Conservation (phyloP, 2,797 vertebrate genomes). For the Hoplostethus atlanticus region DNA sequence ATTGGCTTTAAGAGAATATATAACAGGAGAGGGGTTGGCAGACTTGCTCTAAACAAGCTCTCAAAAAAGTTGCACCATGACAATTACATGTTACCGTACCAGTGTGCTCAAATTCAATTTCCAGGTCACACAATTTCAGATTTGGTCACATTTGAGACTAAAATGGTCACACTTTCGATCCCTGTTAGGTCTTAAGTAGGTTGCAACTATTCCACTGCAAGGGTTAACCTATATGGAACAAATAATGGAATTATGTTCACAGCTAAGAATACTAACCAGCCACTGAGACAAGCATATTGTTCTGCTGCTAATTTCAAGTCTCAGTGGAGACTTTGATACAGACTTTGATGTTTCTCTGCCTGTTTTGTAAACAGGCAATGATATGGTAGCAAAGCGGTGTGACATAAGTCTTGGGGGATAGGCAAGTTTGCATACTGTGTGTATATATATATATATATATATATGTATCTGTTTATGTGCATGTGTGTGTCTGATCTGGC, state of each 20-base stretch:
- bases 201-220: slow-evolving; percentile 4
- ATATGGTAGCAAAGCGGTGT: slow-evolving; percentile 41
- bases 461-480: slow-evolving; percentile 42
- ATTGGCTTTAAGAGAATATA: not conserved
- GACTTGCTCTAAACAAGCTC: too few species aligned
- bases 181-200: not conserved
- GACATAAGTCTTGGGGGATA: slow-evolving; percentile 35
- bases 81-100: not conserved
- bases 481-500: slow-evolving; percentile 64
- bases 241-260: not conserved
- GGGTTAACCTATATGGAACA: slow-evolving; percentile 4
- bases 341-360: slow-evolving; percentile 22
- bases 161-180: too few species aligned
- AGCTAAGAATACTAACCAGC: slow-evolving; percentile 24
- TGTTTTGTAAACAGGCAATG: slow-evolving; percentile 28
- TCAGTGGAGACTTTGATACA: not conserved
- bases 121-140: not conserved
- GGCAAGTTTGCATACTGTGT: slow-evolving; percentile 10
- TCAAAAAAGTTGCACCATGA: too few species aligned
- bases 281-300: slow-evolving; percentile 8
- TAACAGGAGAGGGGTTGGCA: too few species aligned
- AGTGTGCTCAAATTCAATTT: not conserved
- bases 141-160: not conserved
- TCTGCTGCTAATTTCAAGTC: slow-evolving; percentile 31
- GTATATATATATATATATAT: slow-evolving; percentile 27